These are phyloP conservation scores for Synergus laeviventris DNA, from an alignment of 2,888 invertebrate genomes.

Conservation along the genomic window DNA sequence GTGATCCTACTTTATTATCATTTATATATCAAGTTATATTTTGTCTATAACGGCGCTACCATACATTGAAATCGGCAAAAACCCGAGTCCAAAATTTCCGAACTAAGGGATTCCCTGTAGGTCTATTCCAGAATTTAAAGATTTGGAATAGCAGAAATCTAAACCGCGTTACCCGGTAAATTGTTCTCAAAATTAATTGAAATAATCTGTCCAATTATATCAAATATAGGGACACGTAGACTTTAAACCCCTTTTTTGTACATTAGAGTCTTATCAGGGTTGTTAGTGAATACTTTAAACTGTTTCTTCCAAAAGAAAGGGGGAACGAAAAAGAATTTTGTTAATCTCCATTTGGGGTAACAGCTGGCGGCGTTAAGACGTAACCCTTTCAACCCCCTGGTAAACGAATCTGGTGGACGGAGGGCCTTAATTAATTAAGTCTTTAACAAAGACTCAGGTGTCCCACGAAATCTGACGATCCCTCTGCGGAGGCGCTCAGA, in stretches of 20 bases:
- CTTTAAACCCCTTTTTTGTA: background rate
- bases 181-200: too few species aligned
- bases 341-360: constrained; percentile 5
- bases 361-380: constrained; percentile 58
- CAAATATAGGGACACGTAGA: too few species aligned
- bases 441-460: constrained; percentile 74
- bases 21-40: too few species aligned
- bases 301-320: constrained; percentile 17
- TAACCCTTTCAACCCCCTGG: constrained; percentile 64
- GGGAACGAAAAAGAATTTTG: constrained; percentile 42
- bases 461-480: constrained; percentile 70
- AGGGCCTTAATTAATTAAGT: constrained; percentile 74
- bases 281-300: background rate
- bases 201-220: too few species aligned
- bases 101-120: too few species aligned
- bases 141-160: too few species aligned
- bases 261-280: constrained; percentile 1
- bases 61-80: too few species aligned
- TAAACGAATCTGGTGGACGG: constrained; percentile 64
- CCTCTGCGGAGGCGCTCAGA: constrained; percentile 55
- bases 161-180: too few species aligned
- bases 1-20: too few species aligned
- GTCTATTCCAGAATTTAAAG: too few species aligned
- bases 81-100: too few species aligned
- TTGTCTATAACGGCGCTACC: too few species aligned